Percentiles rank a stretch among this genome's conserved stretches.
These are phyloP conservation scores for Nylanderia fulva DNA, from an alignment of 1,140 invertebrate species.

Conservation along the genomic window DNA sequence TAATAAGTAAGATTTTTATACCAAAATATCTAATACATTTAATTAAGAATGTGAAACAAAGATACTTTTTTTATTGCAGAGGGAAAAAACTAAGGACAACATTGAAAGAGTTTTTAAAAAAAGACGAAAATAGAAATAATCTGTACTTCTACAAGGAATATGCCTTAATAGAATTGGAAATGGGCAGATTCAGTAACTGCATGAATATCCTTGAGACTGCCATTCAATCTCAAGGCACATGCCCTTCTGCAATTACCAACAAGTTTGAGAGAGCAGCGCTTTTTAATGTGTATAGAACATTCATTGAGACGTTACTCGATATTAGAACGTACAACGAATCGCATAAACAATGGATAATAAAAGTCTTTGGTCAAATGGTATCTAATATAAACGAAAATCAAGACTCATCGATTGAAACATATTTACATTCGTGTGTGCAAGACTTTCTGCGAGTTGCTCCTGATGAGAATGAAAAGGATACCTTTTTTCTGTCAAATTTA, in stretches of 20 bases:
- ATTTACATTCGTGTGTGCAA: constrained; percentile 73
- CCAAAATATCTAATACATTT: background rate
- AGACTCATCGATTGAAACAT: constrained; percentile 72
- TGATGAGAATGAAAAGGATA: constrained; percentile 61
- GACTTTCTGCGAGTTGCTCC: constrained; percentile 69
- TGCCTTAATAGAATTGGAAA: constrained; percentile 88
- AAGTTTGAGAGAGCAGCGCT: constrained; percentile 78
- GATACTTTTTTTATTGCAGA: constrained; percentile 66
- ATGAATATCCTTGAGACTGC: constrained; percentile 85
- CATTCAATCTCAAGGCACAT: constrained; percentile 78
- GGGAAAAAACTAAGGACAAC: constrained; percentile 85
- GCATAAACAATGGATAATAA: constrained; percentile 69
- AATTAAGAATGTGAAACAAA: constrained; percentile 6
- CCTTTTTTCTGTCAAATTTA: constrained; percentile 86
- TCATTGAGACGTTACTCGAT: constrained; percentile 83
- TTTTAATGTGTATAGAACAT: constrained; percentile 83
- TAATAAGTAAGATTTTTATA: constrained; percentile 69
- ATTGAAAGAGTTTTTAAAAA: constrained; percentile 87
- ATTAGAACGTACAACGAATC: constrained; percentile 68
- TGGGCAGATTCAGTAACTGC: constrained; percentile 83
- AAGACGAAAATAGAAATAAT: constrained; percentile 86
- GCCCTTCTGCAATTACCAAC: constrained; percentile 69
- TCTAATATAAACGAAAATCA: constrained; percentile 57
- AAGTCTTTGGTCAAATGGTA: constrained; percentile 73
- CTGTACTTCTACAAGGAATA: constrained; percentile 88